phyloP scores from a whole-genome alignment of 1,140 invertebrate genomes.

The Papilio polytes region DNA sequence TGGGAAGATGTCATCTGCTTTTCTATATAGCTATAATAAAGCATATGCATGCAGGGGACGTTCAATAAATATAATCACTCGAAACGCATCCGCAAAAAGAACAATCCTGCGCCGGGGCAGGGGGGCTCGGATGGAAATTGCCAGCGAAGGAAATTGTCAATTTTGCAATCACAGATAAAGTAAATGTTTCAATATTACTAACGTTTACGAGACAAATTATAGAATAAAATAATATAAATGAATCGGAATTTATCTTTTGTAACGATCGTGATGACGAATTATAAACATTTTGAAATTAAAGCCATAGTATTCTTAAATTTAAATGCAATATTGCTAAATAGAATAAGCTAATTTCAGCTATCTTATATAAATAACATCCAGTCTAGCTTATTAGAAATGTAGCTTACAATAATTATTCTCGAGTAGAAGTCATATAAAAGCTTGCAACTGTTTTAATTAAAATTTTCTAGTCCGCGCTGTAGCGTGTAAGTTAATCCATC shows the following conservation, averaged over 20 bases:
- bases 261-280: too few species aligned
- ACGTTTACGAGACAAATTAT: not conserved
- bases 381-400: not conserved
- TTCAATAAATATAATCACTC: constrained; percentile 34
- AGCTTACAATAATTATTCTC: not conserved
- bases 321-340: too few species aligned
- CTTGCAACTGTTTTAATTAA: not conserved
- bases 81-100: constrained; percentile 38
- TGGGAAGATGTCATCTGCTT: constrained; percentile 22
- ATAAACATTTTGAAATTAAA: too few species aligned
- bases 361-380: not conserved
- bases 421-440: constrained; percentile 2
- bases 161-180: constrained; percentile 49
- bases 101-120: constrained; percentile 49
- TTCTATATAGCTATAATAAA: not conserved
- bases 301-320: too few species aligned
- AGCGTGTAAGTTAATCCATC: constrained; percentile 26
- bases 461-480: not conserved
- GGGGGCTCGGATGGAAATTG: constrained; percentile 52
- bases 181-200: constrained; percentile 15
- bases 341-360: not conserved
- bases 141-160: constrained; percentile 61
- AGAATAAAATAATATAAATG: not conserved
- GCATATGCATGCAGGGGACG: constrained; percentile 29
- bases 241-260: not conserved